Base-by-base conservation (phyloP, 2,113 vertebrate genomes). In the Forbesichthys papilliferus region DNA sequence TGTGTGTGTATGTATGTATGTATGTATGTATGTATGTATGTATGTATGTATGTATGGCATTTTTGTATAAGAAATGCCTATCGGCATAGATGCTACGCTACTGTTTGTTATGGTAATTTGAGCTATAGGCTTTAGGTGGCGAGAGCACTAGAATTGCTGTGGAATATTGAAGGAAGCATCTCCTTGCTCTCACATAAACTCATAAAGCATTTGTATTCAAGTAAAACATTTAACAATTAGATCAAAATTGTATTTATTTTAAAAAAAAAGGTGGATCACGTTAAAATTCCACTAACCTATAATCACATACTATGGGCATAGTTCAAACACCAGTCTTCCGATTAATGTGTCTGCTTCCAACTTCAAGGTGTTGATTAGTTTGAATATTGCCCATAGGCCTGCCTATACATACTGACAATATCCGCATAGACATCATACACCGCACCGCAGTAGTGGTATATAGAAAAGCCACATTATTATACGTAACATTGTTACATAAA, bases 301-400 rank as follows among this genome's bases (percentile, higher is more conserved):
- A 42, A 42, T 42, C 36, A 42, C 5, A 42, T 42, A 5, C 36
- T 42, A 42, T 42, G 36, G 36, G 7, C 36, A 7, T 42, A 42
- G 36, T 42, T 42, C 36, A 6, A 64, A 12, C 52, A 68, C 13
- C 64, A 47, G 16, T 77, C 77, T 48, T 77, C 70, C 70, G 78
- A 49, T 84, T 64, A 56, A 76, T 74, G 0, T 27, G 67, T 14
- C 36, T 9, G 9, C 14, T 62, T 66, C 63, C 0, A 78, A 82
- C 79, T 82, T 79, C 79, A 82, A 85, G 85, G 79, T 62, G 73
- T 66, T 33, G 69, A 69, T 71, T 66, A 63, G 49, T 14, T 11
- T 52, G 49, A 1, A 14, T 52, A 11, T 27, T 52, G 49, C 13
- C 11, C 11, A 11, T 52, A 14, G 9, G 49, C 11, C 8, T 52